phyloP scores from a whole-genome alignment of 2,888 invertebrate genomes.

The Clostera curtula region DNA sequence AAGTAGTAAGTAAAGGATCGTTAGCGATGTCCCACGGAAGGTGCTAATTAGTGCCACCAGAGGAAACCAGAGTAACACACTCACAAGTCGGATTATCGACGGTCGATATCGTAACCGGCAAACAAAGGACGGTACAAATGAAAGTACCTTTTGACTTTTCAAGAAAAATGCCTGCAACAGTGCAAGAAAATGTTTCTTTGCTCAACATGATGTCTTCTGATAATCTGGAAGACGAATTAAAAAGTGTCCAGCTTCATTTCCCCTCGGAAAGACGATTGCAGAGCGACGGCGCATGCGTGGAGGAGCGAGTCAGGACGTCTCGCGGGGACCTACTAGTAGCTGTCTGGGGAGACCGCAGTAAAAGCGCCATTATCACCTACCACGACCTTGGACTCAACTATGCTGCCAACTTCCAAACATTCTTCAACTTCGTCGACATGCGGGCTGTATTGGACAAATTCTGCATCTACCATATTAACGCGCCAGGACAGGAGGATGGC shows the following conservation, averaged over 20 bases:
- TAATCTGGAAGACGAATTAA: constrained; percentile 94
- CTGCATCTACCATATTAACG: constrained; percentile 98
- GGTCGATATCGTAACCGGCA: too few relatives aligned
- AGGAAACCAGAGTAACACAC: constrained; percentile 14
- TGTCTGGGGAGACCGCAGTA: constrained; percentile 93
- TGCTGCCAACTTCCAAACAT: constrained; percentile 94
- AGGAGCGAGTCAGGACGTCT: constrained; percentile 90
- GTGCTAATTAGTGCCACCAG: constrained; percentile 41
- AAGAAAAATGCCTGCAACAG: constrained; percentile 55
- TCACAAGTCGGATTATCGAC: constrained; percentile 12
- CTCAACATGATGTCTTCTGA: constrained; percentile 82
- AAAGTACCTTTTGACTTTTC: constrained; percentile 26
- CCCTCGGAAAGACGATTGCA: constrained; percentile 80
- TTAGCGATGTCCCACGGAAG: constrained; percentile 37
- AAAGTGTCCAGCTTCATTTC: constrained; percentile 92
- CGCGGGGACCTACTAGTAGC: constrained; percentile 94
- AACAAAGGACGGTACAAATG: constrained; percentile 21
- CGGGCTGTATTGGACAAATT: constrained; percentile 92
- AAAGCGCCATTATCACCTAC: constrained; percentile 96
- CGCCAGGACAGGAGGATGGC: constrained; percentile 98
- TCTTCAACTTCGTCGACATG: constrained; percentile 95
- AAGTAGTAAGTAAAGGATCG: constrained; percentile 35
- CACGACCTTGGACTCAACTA: constrained; percentile 99
- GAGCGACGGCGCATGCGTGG: constrained; percentile 71
- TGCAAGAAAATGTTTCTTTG: constrained; percentile 64